A percentile compares a stretch with the other conserved stretches of the same genome.
These are phyloP conservation scores for Platysteira castanea DNA, from an alignment of 2,113 vertebrate genomes.

Conservation along the genomic window DNA sequence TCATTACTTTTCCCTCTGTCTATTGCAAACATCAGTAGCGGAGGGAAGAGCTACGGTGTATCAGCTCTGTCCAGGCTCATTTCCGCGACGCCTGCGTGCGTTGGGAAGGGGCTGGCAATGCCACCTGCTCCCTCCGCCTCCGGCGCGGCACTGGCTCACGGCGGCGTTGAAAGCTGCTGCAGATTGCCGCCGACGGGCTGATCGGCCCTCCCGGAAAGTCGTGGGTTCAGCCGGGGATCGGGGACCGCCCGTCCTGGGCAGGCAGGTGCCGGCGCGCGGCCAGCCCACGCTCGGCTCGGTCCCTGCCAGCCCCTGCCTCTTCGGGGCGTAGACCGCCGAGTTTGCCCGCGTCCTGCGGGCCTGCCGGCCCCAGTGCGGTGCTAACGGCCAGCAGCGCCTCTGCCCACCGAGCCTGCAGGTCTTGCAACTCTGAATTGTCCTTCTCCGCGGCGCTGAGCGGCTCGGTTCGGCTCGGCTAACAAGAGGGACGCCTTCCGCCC, in stretches of 20 bases:
- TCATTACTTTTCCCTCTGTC: background rate
- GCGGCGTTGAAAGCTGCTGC: background rate
- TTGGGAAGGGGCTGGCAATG: background rate
- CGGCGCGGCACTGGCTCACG: background rate
- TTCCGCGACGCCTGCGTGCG: background rate
- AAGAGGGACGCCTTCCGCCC: no score
- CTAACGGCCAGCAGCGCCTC: background rate
- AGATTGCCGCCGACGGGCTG: no score
- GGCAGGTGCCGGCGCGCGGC: background rate
- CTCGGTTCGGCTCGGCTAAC: background rate
- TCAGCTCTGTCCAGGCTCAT: background rate
- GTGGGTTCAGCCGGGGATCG: background rate
- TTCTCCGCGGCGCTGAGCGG: background rate
- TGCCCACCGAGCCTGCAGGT: background rate
- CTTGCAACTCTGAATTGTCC: background rate
- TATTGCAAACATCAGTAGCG: background rate
- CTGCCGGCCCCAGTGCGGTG: background rate
- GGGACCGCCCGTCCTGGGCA: background rate
- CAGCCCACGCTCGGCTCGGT: background rate
- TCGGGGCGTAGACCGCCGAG: background rate
- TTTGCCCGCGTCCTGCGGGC: background rate
- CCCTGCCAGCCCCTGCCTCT: background rate
- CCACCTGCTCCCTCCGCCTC: background rate
- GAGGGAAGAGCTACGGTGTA: fast-evolving
- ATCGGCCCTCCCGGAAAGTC: no score